These are phyloP conservation scores for Gibbula magus DNA, from an alignment of 2,888 invertebrate species.

Conservation along the genomic window DNA sequence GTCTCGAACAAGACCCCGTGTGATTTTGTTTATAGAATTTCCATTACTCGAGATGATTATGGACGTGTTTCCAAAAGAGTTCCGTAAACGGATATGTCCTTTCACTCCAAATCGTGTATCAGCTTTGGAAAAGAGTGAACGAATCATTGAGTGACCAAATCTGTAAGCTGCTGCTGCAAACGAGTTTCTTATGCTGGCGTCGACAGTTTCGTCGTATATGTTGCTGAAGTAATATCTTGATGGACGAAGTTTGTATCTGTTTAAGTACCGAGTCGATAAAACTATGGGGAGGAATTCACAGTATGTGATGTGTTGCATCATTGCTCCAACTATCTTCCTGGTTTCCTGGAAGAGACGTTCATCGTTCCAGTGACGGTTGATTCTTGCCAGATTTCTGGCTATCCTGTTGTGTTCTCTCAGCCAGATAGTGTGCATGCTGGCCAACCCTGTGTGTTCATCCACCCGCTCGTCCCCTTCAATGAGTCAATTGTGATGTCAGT, in stretches of 20 bases:
- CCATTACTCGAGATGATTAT: not conserved
- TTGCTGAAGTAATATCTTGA: slow-evolving; percentile 84
- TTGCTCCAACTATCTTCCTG: slow-evolving; percentile 84
- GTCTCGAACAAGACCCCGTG: slow-evolving; percentile 35
- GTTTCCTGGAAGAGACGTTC: slow-evolving; percentile 77
- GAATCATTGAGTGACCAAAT: slow-evolving; percentile 93
- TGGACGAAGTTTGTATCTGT: slow-evolving; percentile 77
- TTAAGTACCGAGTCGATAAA: slow-evolving; percentile 78
- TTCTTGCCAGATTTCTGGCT: slow-evolving; percentile 79
- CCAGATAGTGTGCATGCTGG: slow-evolving; percentile 90
- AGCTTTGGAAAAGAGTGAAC: slow-evolving; percentile 20
- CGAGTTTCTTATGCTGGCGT: slow-evolving; percentile 89
- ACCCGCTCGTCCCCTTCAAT: slow-evolving; percentile 85
- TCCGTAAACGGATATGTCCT: not conserved
- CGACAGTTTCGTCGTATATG: slow-evolving; percentile 86
- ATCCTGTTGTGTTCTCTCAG: slow-evolving; percentile 90
- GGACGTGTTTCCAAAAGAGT: slow-evolving; percentile 12
- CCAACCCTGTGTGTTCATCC: slow-evolving; percentile 90
- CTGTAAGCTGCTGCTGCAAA: slow-evolving; percentile 97
- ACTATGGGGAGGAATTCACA: slow-evolving; percentile 84
- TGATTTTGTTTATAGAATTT: not conserved
- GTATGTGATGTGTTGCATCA: slow-evolving; percentile 78
- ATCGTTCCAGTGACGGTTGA: slow-evolving; percentile 88
- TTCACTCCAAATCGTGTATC: not conserved
- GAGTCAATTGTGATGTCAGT: not conserved